Percentiles rank a stretch among this genome's conserved stretches.
Conservation (phyloP, 2,797 vertebrate species). For the Sebastes variabilis region DNA sequence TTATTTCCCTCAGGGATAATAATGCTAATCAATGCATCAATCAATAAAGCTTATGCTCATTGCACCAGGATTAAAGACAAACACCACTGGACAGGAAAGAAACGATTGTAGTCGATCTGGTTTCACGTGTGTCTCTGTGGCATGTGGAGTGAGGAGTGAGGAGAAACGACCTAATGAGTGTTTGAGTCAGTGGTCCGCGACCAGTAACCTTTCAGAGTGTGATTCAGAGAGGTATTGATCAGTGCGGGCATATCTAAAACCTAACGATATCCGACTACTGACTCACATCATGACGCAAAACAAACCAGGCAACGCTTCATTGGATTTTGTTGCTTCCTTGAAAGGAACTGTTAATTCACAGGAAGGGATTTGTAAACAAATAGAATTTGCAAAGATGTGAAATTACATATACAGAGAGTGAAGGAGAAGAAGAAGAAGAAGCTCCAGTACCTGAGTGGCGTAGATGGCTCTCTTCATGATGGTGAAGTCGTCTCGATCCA, state of each 20-base stretch:
- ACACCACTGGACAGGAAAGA: neutral
- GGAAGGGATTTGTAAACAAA: neutral
- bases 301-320: neutral
- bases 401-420: neutral
- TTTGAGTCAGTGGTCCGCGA: neutral
- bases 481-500: constrained; percentile 94
- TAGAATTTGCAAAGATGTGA: neutral
- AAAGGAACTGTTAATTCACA: neutral
- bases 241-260: neutral
- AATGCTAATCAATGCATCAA: neutral
- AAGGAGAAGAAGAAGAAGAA: neutral
- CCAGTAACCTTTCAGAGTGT: constrained; percentile 31
- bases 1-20: neutral
- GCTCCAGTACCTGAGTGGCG: constrained; percentile 90
- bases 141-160: neutral
- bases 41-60: neutral
- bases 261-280: constrained; percentile 29
- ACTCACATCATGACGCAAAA: neutral
- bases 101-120: neutral
- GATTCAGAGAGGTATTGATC: constrained; percentile 31
- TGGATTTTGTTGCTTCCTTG: neutral
- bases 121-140: neutral
- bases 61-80: neutral
- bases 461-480: constrained; percentile 98
- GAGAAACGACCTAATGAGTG: neutral